These are phyloP conservation scores for Gavia stellata DNA, from an alignment of 2,113 vertebrate genomes.

Conservation along the genomic window DNA sequence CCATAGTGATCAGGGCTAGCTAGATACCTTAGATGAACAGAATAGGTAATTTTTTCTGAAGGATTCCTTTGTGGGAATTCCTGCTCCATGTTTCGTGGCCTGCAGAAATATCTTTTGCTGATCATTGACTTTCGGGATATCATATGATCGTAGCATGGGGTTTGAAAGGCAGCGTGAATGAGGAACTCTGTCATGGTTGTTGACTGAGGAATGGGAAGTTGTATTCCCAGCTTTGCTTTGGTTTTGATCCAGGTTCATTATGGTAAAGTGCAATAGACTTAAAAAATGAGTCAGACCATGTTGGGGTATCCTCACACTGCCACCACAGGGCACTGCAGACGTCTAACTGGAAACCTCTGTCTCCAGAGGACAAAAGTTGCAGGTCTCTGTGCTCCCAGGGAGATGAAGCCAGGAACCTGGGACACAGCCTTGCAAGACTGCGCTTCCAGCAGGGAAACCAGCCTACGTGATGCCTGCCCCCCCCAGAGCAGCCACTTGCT, in stretches of 20 bases:
- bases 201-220: not conserved
- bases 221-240: not conserved
- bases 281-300: not conserved
- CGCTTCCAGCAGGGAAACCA: not conserved
- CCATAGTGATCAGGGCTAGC: not conserved
- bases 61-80: not conserved
- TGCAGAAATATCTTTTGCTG: not conserved
- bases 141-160: not conserved
- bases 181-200: not conserved
- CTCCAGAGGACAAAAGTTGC: not conserved
- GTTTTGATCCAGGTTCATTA: not conserved
- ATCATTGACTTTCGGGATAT: not conserved
- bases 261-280: not conserved
- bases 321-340: not conserved
- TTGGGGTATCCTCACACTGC: not conserved
- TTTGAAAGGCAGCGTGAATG: not conserved
- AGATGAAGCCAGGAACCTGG: not conserved
- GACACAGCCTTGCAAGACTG: not conserved
- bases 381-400: not conserved
- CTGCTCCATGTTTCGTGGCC: not conserved
- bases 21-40: not conserved
- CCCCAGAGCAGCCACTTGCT: fast-evolving
- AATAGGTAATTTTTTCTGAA: not conserved
- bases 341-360: not conserved
- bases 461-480: fast-evolving